These are phyloP conservation scores for Polyploca ridens DNA, from an alignment of 2,888 invertebrate genomes.

Conservation along the genomic window DNA sequence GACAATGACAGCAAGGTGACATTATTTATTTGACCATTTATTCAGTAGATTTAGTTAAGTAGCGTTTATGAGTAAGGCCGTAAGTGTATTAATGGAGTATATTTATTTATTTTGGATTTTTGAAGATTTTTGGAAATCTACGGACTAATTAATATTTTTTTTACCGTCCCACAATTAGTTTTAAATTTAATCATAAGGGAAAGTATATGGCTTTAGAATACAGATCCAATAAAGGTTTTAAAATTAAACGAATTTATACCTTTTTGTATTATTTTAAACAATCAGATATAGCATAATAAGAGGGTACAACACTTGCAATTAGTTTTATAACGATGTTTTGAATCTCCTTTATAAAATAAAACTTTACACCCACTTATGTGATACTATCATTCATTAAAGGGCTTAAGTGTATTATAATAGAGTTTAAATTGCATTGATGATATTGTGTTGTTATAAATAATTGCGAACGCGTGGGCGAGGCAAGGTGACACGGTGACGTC, in stretches of 20 bases:
- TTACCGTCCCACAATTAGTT: no score
- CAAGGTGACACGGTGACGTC: constrained; percentile 65
- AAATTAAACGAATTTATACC: background rate
- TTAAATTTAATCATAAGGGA: background rate
- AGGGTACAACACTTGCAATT: background rate
- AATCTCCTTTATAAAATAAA: background rate
- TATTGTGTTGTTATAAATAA: constrained; percentile 35
- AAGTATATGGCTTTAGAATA: background rate
- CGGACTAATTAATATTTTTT: no score
- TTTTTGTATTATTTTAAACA: background rate
- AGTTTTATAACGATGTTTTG: background rate
- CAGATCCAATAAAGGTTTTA: background rate
- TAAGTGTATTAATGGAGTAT: no score
- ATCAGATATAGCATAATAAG: background rate
- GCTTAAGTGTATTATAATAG: background rate
- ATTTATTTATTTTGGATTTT: no score
- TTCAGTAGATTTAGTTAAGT: no score
- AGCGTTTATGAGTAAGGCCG: no score
- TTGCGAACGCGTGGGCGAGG: constrained; percentile 45
- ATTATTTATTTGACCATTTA: no score
- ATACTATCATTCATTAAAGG: background rate
- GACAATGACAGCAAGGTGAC: no score
- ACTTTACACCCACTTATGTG: background rate
- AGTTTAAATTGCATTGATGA: constrained; percentile 10
- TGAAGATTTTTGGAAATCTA: no score